A percentile compares a stretch with the other conserved stretches of the same genome.
Conservation (phyloP, 2,888 invertebrate genomes). For the Piscicola geometra region DNA sequence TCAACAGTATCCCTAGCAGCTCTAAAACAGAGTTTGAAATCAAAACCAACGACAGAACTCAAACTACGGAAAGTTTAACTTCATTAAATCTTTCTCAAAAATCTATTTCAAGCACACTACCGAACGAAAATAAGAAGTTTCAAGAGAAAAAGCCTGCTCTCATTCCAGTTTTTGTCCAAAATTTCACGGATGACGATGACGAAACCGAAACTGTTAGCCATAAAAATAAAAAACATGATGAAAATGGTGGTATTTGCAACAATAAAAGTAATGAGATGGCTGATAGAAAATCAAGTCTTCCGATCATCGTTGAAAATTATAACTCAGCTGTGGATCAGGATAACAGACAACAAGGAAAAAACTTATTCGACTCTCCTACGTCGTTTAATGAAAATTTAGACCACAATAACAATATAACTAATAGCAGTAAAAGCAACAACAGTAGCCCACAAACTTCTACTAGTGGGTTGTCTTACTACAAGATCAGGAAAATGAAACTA, state of each 20-base stretch:
- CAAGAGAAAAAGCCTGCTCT: too few relatives aligned
- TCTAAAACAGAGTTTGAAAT: too few relatives aligned
- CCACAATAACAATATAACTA: not conserved
- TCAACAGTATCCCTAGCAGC: not conserved
- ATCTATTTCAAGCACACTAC: too few relatives aligned
- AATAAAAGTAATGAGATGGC: not conserved
- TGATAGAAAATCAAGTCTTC: not conserved
- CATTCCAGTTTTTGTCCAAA: not conserved
- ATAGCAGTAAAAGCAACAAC: not conserved
- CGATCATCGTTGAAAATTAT: not conserved
- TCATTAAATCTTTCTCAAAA: too few relatives aligned
- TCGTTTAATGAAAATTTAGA: not conserved
- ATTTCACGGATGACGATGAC: conserved; percentile 8
- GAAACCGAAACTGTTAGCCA: too few relatives aligned
- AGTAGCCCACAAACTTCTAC: not conserved
- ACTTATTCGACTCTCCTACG: not conserved
- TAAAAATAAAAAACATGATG: too few relatives aligned
- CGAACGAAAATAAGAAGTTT: too few relatives aligned
- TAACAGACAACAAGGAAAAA: not conserved
- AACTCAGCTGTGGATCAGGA: not conserved
- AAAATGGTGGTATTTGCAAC: too few relatives aligned
- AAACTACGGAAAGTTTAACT: too few relatives aligned
- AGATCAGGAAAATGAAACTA: not conserved
- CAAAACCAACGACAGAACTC: too few relatives aligned
- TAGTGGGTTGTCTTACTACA: conserved; percentile 1